Base-by-base conservation (phyloP, 2,797 vertebrate genomes). In the Knipowitschia caucasica region DNA sequence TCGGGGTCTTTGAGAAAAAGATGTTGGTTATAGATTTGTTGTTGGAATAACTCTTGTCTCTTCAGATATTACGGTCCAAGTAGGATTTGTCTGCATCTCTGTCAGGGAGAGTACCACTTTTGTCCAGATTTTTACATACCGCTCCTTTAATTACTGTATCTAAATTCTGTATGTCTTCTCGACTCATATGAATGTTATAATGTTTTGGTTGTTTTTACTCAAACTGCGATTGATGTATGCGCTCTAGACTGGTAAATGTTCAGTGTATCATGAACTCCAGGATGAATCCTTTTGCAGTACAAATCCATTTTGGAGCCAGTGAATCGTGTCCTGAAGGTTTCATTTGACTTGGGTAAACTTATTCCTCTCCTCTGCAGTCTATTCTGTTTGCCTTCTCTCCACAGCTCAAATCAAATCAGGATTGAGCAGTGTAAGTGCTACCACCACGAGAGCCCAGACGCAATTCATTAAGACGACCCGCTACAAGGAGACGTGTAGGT, bases 341-440 rank as follows among this genome's bases (percentile, higher is more conserved):
- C 62, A 56, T 67, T 69, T 71, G 73, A 76, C 67, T 59, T n/a
- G 36, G 18, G 50, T 35, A 68, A 67, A 78, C 69, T 52, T 71
- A 49, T 53, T 47, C 60, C 43, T 67, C 59, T 64, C 47, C 44
- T 30, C 31, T 63, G 27, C 62, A 61, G 68, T 56, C 40, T 45
- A 47, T 10, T 64, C 54, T 62, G 4, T 76, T 75, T 59, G 60
- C 59, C 33, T 47, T 33, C 31, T 46, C 61, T 76, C 64, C 26
- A 50, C 70, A 61, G 58, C 56, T 63, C n/a, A 71, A 71, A 78
- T 73, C 61, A 63, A 56, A 64, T 71, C 55, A 68, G 59, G 64
- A 47, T 61, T 31, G 23, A 12, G 46, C 14, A 12, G 43, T 2
- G 27, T 17, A 44, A 62, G 54, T 2, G 24, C 29, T 18, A 4